Conservation (phyloP, 2,113 vertebrate genomes). For the Hemicordylus capensis region DNA sequence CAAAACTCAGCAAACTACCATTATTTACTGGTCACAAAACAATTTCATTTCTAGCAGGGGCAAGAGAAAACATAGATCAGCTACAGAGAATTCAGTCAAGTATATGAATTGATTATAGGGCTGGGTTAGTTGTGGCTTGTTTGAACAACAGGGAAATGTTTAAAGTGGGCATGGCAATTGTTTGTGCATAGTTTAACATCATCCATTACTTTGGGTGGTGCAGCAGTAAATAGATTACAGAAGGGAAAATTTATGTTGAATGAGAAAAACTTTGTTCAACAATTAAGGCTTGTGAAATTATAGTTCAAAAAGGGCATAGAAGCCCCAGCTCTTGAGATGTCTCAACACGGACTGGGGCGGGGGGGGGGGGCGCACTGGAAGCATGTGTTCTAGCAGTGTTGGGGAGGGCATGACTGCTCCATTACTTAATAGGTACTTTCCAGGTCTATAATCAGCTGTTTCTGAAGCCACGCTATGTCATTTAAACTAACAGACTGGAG, state of each 20-base stretch:
- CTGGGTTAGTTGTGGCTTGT: slow-evolving; percentile 5
- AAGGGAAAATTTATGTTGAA: slow-evolving; percentile 12
- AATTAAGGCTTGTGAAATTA: neutral
- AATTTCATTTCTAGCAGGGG: neutral
- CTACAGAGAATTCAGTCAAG: neutral
- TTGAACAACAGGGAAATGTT: neutral
- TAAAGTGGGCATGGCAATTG: neutral
- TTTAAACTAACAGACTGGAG: slow-evolving; percentile 9
- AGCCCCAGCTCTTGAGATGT: neutral
- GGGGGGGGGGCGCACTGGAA: neutral
- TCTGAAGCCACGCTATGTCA: slow-evolving; percentile 34
- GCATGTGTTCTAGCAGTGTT: neutral
- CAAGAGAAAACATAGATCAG: slow-evolving; percentile 2
- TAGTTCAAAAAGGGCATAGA: slow-evolving; percentile 2
- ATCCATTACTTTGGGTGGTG: neutral
- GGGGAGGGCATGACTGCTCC: neutral
- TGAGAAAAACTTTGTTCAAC: slow-evolving; percentile 14
- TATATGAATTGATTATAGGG: slow-evolving; percentile 9
- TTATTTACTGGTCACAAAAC: neutral
- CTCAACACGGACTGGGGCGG: neutral
- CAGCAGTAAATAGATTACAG: neutral
- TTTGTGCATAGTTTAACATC: neutral
- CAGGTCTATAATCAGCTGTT: slow-evolving; percentile 24
- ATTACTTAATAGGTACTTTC: slow-evolving; percentile 37
- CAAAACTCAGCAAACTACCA: neutral